Conservation (phyloP, 2,797 vertebrate genomes). For the Myotis myotis region DNA sequence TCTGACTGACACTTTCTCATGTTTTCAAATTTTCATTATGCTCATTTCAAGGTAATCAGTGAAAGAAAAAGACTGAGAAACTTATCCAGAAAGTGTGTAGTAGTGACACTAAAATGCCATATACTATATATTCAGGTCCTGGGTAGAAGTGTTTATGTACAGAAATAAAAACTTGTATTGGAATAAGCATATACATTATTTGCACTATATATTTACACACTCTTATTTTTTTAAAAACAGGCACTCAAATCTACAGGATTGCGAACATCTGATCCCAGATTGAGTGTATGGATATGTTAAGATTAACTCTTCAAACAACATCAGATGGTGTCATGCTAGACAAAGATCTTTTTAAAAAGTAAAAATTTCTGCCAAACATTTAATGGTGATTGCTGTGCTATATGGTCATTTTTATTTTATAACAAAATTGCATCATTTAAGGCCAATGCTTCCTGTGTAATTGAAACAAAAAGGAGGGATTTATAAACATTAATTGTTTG, state of each 20-base stretch:
- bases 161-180: conserved; percentile 67
- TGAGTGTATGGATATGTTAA: conserved; percentile 99
- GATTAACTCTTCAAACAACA: conserved; percentile 94
- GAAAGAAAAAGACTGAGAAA: conserved; percentile 73
- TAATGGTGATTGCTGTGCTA: conserved; percentile 74
- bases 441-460: conserved; percentile 49
- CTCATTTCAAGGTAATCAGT: conserved; percentile 71
- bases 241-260: conserved; percentile 97
- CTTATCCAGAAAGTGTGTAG: conserved; percentile 68
- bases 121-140: conserved; percentile 43
- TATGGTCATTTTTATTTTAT: conserved; percentile 69
- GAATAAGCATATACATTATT: conserved; percentile 71
- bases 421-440: conserved; percentile 66
- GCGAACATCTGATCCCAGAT: conserved; percentile 95
- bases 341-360: conserved; percentile 99
- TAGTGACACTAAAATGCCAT: conserved; percentile 58
- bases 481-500: conserved; percentile 51
- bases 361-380: conserved; percentile 81
- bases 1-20: conserved; percentile 61
- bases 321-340: conserved; percentile 97
- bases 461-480: neutral
- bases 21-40: conserved; percentile 70
- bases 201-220: conserved; percentile 76
- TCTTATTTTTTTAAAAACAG: conserved; percentile 83
- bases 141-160: conserved; percentile 62